Base-by-base conservation (phyloP, 2,888 invertebrate genomes). In the Proisotoma minuta region DNA sequence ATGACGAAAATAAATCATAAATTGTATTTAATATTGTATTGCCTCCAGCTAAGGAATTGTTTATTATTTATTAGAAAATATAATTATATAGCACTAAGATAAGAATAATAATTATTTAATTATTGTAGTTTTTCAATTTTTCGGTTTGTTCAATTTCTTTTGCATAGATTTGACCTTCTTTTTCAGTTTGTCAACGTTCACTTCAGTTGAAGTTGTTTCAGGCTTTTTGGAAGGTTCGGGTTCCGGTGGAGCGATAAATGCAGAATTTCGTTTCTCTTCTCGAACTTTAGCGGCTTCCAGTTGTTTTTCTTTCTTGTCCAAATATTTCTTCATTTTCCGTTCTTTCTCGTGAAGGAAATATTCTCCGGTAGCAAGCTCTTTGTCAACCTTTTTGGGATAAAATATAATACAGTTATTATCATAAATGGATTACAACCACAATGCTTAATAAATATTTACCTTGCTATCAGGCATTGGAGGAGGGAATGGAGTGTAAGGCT, bases 401-500 rank as follows among this genome's bases (percentile, higher is more conserved):
- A 48, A n/a, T n/a, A n/a, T n/a, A n/a, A n/a, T n/a, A n/a, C n/a
- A n/a, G n/a, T n/a, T n/a, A n/a, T n/a, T n/a, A n/a, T n/a, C n/a
- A n/a, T n/a, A n/a, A n/a, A n/a, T n/a, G n/a, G n/a, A n/a, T n/a
- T n/a, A n/a, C n/a, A n/a, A n/a, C n/a, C n/a, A n/a, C n/a, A 34
- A 8, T 34, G 34, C 34, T 34, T 34, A 10, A 34, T 34, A 34
- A 10, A 34, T 34, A 34, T 10, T 8, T 75, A 85, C 82, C 80
- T 98, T 98, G 79, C 95, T 93, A 76, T 94, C 91, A 15, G 84
- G 83, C 77, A 91, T 96, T 2, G 91, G 84, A 2, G 98, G 98
- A 61, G 99, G 98, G 84, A 98, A 99, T 23, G 98, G 98, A 66
- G 97, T 98, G 77, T 98, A 99, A 10, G 87, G 86, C 77, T 91